phyloP scores from a whole-genome alignment of 2,113 vertebrate genomes.

The Nansenia antarctica region DNA sequence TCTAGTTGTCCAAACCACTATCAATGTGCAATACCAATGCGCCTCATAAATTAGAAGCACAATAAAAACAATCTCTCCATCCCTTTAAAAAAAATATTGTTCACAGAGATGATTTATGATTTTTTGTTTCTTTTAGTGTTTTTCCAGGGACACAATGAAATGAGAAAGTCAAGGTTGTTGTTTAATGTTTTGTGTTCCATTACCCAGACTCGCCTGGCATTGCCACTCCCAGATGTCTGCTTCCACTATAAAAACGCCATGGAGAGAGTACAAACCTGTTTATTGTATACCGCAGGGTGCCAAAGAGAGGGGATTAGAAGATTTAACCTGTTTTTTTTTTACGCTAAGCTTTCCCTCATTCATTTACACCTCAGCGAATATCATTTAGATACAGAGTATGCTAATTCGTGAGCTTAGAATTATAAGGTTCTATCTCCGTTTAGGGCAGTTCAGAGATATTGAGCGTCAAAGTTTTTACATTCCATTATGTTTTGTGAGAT shows the following conservation, averaged over 20 bases:
- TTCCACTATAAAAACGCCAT: not conserved
- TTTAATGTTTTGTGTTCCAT: slow-evolving; percentile 15
- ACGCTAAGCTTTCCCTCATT: not conserved
- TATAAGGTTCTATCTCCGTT: too few relatives aligned
- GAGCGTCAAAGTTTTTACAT: too few relatives aligned
- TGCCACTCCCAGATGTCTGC: not conserved
- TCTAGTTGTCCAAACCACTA: not conserved
- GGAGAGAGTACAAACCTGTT: not conserved
- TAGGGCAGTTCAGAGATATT: too few relatives aligned
- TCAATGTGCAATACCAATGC: not conserved
- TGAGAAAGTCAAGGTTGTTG: slow-evolving; percentile 5
- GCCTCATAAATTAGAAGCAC: not conserved
- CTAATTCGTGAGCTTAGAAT: too few relatives aligned
- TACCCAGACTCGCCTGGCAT: not conserved
- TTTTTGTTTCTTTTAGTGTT: too few relatives aligned
- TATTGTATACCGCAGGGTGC: too few relatives aligned
- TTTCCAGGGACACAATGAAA: not conserved
- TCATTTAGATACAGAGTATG: not conserved
- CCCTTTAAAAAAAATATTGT: too few relatives aligned
- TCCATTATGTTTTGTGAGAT: too few relatives aligned
- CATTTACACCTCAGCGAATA: not conserved
- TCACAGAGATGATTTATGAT: not conserved
- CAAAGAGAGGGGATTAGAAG: too few relatives aligned
- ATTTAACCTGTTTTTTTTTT: not conserved
- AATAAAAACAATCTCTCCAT: not conserved